A percentile compares a stretch with the other conserved stretches of the same genome.
Conservation (phyloP, 2,888 invertebrate species). For the Sarcophaga subvicina region DNA sequence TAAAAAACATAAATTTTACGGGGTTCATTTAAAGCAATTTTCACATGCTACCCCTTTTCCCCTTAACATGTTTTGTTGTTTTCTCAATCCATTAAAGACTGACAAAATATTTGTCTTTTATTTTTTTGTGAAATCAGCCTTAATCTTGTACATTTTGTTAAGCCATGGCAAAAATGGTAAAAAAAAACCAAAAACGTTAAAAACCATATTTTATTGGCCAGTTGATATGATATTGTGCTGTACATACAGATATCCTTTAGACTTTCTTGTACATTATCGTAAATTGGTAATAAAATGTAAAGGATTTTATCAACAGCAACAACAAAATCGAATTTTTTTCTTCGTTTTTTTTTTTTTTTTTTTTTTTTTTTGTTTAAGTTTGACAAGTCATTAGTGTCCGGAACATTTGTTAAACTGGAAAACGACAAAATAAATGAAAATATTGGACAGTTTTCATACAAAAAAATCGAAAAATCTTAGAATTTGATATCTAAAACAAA, state of each 20-base stretch:
- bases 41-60: background rate
- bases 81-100: background rate
- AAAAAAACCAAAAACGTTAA: slow-evolving; percentile 38
- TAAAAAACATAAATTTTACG: slow-evolving; percentile 17
- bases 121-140: background rate
- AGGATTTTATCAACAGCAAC: background rate
- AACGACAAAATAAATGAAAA: background rate
- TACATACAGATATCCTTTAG: background rate
- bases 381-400: slow-evolving; percentile 26
- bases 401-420: background rate
- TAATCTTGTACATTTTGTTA: background rate
- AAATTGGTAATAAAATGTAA: background rate
- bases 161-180: slow-evolving; percentile 4
- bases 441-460: background rate
- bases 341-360: background rate
- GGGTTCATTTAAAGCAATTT: slow-evolving; percentile 31
- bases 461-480: slow-evolving; percentile 22
- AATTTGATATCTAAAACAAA: background rate
- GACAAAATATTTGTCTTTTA: background rate
- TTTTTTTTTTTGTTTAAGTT: slow-evolving; percentile 12
- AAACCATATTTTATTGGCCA: slow-evolving; percentile 35
- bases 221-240: background rate
- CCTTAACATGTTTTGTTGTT: background rate
- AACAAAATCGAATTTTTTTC: slow-evolving; percentile 15
- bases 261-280: background rate